phyloP scores from a whole-genome alignment of 2,113 vertebrate species.

The Peromyscus californicus region DNA sequence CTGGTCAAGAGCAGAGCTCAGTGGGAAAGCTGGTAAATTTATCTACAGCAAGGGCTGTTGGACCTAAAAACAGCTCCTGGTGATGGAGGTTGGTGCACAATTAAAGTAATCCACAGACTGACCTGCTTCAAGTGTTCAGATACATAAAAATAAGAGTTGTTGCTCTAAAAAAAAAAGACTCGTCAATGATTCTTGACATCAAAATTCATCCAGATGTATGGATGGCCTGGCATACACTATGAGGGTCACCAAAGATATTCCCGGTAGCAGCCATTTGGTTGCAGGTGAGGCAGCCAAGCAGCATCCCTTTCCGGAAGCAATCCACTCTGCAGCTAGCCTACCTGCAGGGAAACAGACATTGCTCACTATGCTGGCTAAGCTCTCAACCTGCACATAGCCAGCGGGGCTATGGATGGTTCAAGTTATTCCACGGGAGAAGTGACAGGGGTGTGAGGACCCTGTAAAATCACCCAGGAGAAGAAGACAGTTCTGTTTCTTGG shows the following conservation, averaged over 20 bases:
- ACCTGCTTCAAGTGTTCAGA: neutral
- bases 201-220: neutral
- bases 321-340: neutral
- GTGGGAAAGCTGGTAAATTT: neutral
- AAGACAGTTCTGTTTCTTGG: neutral
- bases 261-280: neutral
- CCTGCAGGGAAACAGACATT: neutral
- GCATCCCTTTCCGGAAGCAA: neutral
- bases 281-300: neutral
- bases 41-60: neutral
- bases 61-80: neutral
- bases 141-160: neutral
- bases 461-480: neutral
- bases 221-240: neutral
- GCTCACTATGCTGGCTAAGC: neutral
- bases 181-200: slow-evolving; percentile 26
- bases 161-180: neutral
- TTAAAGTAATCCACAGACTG: neutral
- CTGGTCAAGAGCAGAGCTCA: neutral
- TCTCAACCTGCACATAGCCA: neutral
- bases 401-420: neutral
- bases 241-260: neutral
- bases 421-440: neutral
- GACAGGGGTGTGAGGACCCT: neutral
- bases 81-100: neutral